phyloP scores from a whole-genome alignment of 2,113 vertebrate species.

The Stegostoma tigrinum region DNA sequence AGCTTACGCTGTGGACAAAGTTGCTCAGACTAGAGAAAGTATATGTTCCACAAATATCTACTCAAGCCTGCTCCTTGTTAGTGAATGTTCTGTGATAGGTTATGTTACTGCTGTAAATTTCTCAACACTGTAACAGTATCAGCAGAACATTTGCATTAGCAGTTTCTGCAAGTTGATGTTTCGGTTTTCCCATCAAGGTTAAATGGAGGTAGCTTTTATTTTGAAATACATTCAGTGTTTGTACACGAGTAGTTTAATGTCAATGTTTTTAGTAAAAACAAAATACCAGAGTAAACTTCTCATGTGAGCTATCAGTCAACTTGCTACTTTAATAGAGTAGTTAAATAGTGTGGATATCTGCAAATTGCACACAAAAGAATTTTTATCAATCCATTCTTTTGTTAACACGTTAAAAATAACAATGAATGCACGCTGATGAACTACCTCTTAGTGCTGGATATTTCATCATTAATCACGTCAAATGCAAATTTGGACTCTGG shows the following conservation, averaged over 20 bases:
- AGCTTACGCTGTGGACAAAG: background rate
- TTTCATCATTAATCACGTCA: background rate
- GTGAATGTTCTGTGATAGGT: background rate
- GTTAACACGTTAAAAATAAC: background rate
- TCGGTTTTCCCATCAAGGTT: background rate
- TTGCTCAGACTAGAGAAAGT: background rate
- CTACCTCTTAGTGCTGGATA: background rate
- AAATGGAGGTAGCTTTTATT: constrained; percentile 16
- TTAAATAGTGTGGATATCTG: background rate
- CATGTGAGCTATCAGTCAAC: background rate
- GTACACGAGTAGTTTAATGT: constrained; percentile 21
- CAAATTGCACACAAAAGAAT: background rate
- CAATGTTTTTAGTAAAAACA: constrained; percentile 21
- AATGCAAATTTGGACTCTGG: background rate
- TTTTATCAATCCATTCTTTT: background rate
- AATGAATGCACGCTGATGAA: background rate
- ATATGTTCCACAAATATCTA: background rate
- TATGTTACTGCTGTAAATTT: background rate
- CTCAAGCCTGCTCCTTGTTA: background rate
- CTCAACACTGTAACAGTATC: background rate
- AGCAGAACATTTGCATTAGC: background rate
- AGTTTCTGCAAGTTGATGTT: background rate
- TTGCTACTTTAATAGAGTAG: background rate
- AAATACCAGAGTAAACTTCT: background rate
- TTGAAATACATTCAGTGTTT: constrained; percentile 6